Evolutionary conservation across 30 jellyfish, hydroid and myxozoan genomes (phyloP), one percentile per base, ranked within the genome.

Genomic region (Cassiopea andromeda): DNA sequence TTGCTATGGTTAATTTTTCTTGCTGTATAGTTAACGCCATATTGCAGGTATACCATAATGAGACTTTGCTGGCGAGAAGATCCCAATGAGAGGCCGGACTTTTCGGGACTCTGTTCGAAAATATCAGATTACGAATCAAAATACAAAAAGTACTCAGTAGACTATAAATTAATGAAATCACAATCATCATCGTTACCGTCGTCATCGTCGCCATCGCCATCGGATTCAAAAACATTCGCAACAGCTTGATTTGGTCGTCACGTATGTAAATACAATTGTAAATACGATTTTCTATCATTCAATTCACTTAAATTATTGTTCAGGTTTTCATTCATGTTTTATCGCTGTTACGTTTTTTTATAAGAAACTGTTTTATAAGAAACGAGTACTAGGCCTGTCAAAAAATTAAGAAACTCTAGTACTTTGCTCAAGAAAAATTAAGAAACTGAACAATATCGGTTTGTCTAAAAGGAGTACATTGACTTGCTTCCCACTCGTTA

Each of bases 41-140:
- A 1, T 69, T 47, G 48, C 79, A 92, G 97, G 81, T 92, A 92
- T 78, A 81, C 89, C n/a, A 85, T 78, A 57, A 92, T 92, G 97
- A 10, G 93, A 78, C 81, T 81, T 6, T 92, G 97, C 54, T 92
- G 97, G 97, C 89, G 91, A 73, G 96, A 85, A 54, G 89, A 92
- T 64, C 95, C 97, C 1, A 69, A 59, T 47, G 97, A 92, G 64
- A 78, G 97, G 44, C 95, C 94, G 16, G 85, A 92, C 68, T 92
- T 92, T 59, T 45, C 92, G 60, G 92, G 85, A 73, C 97, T 92
- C 0, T 85, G 93, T 61, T 72, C 81, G 18, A 81, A 84, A 74
- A 64, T 92, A 27, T 81, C 89, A 16, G 80, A 91, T 17, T 85
- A 59, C 49, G 95, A 85, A 60, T 80, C 93, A 60, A 71, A 87